A percentile compares a stretch with the other conserved stretches of the same genome.
These are phyloP conservation scores for Pampus argenteus DNA, from an alignment of 2,797 vertebrate genomes.

Conservation along the genomic window DNA sequence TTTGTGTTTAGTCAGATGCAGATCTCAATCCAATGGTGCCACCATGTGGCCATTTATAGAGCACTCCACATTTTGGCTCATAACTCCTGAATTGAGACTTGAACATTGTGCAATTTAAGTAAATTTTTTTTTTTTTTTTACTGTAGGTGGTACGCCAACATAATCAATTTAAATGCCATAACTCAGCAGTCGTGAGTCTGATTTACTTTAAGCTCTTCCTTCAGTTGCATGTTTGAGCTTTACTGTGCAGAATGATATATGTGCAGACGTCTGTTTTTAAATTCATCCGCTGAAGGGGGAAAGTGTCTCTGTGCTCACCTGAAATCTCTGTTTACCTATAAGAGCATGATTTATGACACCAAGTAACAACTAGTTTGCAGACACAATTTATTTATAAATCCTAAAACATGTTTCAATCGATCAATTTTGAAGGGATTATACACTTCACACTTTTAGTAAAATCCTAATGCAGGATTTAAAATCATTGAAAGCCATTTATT, in stretches of 20 bases:
- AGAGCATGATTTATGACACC: no score
- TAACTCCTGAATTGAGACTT: constrained; percentile 1
- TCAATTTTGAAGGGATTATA: background rate
- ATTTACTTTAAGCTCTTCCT: background rate
- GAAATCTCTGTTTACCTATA: no score
- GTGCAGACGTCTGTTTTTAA: background rate
- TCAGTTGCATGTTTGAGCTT: background rate
- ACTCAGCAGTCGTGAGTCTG: background rate
- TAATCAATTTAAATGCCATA: background rate
- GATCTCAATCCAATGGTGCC: constrained; percentile 6
- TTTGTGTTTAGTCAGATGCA: constrained; percentile 7
- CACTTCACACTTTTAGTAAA: background rate
- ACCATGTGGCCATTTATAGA: constrained; percentile 37
- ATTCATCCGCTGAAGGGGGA: background rate
- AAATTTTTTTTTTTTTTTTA: constrained; percentile 1
- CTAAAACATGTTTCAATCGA: no score
- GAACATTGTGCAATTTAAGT: background rate
- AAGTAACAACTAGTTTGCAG: no score
- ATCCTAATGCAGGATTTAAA: background rate
- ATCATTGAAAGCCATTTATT: background rate
- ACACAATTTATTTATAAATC: background rate
- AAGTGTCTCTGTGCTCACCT: background rate
- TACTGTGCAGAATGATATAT: no score
- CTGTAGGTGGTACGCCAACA: background rate
- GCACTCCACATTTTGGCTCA: constrained; percentile 17